Percentiles rank a stretch among this genome's conserved stretches.
phyloP scores from a whole-genome alignment of 2,113 vertebrate genomes.

The Corydoras sp. region DNA sequence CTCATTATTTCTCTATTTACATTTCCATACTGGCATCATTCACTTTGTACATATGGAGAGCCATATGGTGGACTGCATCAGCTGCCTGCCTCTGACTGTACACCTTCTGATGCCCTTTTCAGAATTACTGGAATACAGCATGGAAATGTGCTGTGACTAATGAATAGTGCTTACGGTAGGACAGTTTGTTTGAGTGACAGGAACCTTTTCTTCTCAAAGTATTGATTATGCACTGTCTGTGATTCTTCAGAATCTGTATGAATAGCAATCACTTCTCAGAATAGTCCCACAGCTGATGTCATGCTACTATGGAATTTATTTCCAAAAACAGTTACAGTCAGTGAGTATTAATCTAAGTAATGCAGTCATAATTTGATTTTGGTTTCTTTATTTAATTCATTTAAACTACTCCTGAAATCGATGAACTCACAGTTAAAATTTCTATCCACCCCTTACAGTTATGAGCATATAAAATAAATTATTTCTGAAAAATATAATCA shows the following conservation, averaged over 20 bases:
- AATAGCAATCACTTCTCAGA: constrained; percentile 1
- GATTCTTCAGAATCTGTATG: neutral
- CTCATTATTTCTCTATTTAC: neutral
- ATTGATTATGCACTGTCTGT: neutral
- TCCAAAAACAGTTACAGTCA: too few species aligned
- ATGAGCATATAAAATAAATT: too few species aligned
- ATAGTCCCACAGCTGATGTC: neutral
- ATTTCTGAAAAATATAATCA: too few species aligned
- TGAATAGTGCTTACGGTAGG: neutral
- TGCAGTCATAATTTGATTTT: too few species aligned
- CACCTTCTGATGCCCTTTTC: neutral
- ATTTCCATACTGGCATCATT: neutral
- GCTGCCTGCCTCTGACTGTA: neutral
- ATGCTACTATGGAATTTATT: too few species aligned
- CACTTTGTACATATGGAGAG: neutral
- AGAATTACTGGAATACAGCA: neutral
- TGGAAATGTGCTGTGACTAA: constrained; percentile 9
- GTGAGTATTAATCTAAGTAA: too few species aligned
- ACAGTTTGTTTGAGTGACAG: constrained; percentile 11
- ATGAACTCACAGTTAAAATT: too few species aligned
- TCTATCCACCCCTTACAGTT: too few species aligned
- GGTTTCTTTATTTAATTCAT: too few species aligned
- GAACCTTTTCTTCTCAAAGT: neutral
- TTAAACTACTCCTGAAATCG: too few species aligned
- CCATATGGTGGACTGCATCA: neutral